phyloP scores from a whole-genome alignment of 2,797 vertebrate species.

The Botia almorhae region DNA sequence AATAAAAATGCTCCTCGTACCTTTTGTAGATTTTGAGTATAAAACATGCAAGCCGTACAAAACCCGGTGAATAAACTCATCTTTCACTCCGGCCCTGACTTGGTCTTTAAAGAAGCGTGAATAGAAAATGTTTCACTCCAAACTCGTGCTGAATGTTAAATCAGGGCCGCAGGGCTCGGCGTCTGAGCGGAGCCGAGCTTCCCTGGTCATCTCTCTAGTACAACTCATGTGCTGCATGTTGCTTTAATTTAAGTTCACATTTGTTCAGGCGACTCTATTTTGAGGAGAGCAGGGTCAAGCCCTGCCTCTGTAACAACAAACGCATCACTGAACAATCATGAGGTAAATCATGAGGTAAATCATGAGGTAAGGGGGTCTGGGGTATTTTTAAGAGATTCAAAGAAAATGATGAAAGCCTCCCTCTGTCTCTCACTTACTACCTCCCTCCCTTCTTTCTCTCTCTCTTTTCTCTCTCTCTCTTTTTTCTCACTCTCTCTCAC shows the following conservation, averaged over 20 bases:
- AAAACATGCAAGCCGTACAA: conserved; percentile 23
- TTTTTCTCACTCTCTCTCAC: no score
- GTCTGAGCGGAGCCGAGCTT: conserved; percentile 18
- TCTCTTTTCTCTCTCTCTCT: no score
- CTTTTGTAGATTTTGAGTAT: conserved; percentile 29
- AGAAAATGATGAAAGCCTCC: conserved; percentile 24
- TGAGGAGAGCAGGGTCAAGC: not conserved
- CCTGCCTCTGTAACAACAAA: conserved; percentile 7
- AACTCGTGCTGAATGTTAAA: conserved; percentile 29
- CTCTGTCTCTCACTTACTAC: conserved; percentile 32
- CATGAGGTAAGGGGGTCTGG: conserved; percentile 4
- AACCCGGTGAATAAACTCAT: conserved; percentile 15
- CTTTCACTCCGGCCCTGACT: conserved; percentile 18
- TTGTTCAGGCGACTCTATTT: conserved; percentile 35
- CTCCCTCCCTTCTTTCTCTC: no score
- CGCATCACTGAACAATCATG: conserved; percentile 23
- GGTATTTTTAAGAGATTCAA: not conserved
- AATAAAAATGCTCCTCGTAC: conserved; percentile 31
- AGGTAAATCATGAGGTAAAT: no score
- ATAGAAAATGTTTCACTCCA: conserved; percentile 36
- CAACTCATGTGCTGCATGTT: conserved; percentile 32
- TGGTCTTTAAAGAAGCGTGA: conserved; percentile 13
- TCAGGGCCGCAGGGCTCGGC: not conserved
- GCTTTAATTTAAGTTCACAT: conserved; percentile 48
- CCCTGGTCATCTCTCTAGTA: conserved; percentile 29